phyloP scores from a whole-genome alignment of 1,140 invertebrate genomes.

The Procambarus virginalis region DNA sequence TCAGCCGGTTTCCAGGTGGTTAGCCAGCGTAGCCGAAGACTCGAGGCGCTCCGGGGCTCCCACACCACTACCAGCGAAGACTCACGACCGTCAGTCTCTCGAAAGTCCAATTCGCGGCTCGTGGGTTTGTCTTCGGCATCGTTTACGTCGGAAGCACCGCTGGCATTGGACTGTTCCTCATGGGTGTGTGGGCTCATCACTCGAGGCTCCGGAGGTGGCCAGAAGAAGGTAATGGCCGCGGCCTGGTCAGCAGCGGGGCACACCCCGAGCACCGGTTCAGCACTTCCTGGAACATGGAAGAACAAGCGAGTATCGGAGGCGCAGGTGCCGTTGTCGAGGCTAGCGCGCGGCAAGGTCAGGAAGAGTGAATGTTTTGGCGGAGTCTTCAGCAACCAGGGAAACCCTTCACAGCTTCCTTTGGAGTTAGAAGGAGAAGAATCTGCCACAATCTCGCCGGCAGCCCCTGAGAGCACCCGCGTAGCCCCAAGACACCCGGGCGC shows the following conservation, averaged over 20 bases:
- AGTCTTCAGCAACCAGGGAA: conserved; percentile 65
- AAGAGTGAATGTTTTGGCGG: conserved; percentile 78
- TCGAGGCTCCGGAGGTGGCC: conserved; percentile 43
- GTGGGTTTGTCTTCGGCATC: conserved; percentile 49
- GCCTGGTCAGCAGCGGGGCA: conserved; percentile 67
- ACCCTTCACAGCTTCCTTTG: conserved; percentile 53
- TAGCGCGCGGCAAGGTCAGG: conserved; percentile 75
- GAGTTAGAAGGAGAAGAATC: conserved; percentile 12
- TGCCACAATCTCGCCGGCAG: conserved; percentile 63
- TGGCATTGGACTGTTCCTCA: neutral
- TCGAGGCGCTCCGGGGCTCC: conserved; percentile 63
- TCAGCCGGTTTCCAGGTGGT: conserved; percentile 35
- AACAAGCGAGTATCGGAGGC: conserved; percentile 68
- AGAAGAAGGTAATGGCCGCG: conserved; percentile 54
- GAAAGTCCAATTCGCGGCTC: conserved; percentile 30
- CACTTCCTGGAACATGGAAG: conserved; percentile 64
- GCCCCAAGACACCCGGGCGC: conserved; percentile 65
- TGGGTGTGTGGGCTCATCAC: neutral
- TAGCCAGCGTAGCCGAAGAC: conserved; percentile 50
- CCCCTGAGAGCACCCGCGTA: conserved; percentile 48
- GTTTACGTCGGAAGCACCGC: conserved; percentile 32
- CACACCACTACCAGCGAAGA: conserved; percentile 61
- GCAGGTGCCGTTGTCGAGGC: conserved; percentile 67
- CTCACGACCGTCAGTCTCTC: conserved; percentile 25
- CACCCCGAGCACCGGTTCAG: conserved; percentile 65